Evolutionary conservation across 2,797 vertebrate species (phyloP).

Genomic region (Esox lucius): DNA sequence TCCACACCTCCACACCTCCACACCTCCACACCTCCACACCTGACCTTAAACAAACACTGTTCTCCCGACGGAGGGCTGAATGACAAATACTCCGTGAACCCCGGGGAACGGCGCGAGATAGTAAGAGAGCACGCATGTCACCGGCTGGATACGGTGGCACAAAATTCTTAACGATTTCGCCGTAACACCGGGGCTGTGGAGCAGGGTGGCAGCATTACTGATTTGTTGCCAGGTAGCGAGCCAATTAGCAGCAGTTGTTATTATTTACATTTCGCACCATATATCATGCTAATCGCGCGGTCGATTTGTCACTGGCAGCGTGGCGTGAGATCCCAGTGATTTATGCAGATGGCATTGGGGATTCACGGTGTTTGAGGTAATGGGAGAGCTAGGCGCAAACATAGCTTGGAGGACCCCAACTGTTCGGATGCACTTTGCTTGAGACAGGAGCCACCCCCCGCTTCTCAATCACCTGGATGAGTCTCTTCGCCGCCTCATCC

Average conservation of each 20-base stretch:
- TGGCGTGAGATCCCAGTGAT: slow-evolving; percentile 81
- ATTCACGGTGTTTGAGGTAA: slow-evolving; percentile 83
- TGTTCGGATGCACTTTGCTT: slow-evolving; percentile 28
- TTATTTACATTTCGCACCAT: slow-evolving; percentile 93
- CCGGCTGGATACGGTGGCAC: slow-evolving; percentile 62
- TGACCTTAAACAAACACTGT: slow-evolving; percentile 41
- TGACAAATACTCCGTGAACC: slow-evolving; percentile 14
- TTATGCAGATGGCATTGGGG: slow-evolving; percentile 82
- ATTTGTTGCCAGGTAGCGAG: slow-evolving; percentile 83
- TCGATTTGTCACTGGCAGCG: slow-evolving; percentile 88
- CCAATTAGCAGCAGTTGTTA: slow-evolving; percentile 89
- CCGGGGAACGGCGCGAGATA: not conserved
- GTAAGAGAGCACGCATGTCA: not conserved
- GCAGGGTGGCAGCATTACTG: slow-evolving; percentile 64
- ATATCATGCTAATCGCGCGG: slow-evolving; percentile 86
- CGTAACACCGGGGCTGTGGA: slow-evolving; percentile 42
- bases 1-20: no score
- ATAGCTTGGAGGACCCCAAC: slow-evolving; percentile 41
- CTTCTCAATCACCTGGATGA: slow-evolving; percentile 13
- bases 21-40: slow-evolving; percentile 2
- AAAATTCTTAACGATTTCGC: slow-evolving; percentile 72
- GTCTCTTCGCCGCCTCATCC: not conserved
- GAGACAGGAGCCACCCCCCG: slow-evolving; percentile 8
- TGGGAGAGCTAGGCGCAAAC: slow-evolving; percentile 69
- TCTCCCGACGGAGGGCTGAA: slow-evolving; percentile 11